phyloP scores from a whole-genome alignment of 2,888 invertebrate species.

The Leptopilina drosophilae region DNA sequence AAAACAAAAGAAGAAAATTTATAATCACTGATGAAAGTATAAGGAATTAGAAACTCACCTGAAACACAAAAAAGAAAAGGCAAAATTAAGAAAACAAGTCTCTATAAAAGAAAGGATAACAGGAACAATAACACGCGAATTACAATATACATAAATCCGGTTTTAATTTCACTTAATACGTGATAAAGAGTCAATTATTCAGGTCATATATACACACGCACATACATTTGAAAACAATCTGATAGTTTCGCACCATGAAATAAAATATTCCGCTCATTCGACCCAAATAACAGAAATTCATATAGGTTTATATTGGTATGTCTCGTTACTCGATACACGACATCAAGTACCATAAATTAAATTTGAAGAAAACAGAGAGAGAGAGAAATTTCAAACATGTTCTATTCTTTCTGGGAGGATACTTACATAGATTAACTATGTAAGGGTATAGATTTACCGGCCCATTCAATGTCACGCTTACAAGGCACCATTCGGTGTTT shows the following conservation, averaged over 20 bases:
- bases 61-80: constrained; percentile 8
- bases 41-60: constrained; percentile 7
- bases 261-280: constrained; percentile 24
- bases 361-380: constrained; percentile 21
- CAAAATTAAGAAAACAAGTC: neutral
- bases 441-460: constrained; percentile 39
- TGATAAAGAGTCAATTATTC: constrained; percentile 9
- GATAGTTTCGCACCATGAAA: constrained; percentile 24
- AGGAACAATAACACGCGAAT: neutral
- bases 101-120: neutral
- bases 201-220: neutral
- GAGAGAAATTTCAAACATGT: constrained; percentile 39
- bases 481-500: constrained; percentile 12
- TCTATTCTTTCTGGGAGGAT: constrained; percentile 36
- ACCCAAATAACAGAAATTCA: constrained; percentile 33
- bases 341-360: constrained; percentile 26
- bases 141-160: constrained; percentile 9
- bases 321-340: constrained; percentile 27
- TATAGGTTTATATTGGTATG: constrained; percentile 19
- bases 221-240: neutral
- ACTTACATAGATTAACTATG: constrained; percentile 41
- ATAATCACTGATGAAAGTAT: neutral
- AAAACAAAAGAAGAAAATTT: neutral
- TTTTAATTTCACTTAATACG: constrained; percentile 10
- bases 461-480: constrained; percentile 40